Evolutionary conservation across 30 jellyfish, hydroid and myxozoan genomes (phyloP).

Genomic region (Nemopilema nomurai): DNA sequence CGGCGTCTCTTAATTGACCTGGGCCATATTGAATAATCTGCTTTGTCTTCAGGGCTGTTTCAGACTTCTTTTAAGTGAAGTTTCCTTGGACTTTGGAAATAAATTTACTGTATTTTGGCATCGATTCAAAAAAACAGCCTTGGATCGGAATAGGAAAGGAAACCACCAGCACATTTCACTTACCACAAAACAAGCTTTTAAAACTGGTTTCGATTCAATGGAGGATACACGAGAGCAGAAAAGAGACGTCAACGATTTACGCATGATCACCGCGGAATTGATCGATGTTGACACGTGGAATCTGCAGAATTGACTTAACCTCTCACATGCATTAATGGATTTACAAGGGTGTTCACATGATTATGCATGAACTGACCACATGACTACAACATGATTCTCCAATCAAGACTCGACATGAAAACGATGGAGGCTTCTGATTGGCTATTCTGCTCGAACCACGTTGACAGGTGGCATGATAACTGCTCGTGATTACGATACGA

Average conservation of each 20-base stretch:
- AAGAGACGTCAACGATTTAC: neutral
- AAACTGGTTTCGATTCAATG: neutral
- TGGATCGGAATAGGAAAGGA: no score
- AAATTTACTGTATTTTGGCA: no score
- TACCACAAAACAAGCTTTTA: neutral
- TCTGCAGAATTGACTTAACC: neutral
- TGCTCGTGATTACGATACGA: neutral
- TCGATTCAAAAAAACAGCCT: no score
- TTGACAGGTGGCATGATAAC: slow-evolving; percentile 33
- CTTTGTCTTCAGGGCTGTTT: no score
- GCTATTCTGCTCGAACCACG: slow-evolving; percentile 18
- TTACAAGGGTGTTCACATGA: neutral
- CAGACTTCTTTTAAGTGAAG: no score
- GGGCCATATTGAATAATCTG: no score
- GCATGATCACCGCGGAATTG: neutral
- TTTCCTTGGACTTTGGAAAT: no score
- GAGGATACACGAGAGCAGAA: neutral
- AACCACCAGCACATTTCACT: no score
- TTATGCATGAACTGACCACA: neutral
- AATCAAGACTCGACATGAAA: neutral
- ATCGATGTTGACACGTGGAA: neutral
- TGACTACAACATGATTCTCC: neutral
- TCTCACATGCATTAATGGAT: neutral
- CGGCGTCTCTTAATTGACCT: no score
- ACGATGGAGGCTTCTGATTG: slow-evolving; percentile 6